These are phyloP conservation scores for Osmoderma eremita DNA, from an alignment of 2,888 invertebrate species.

Conservation along the genomic window DNA sequence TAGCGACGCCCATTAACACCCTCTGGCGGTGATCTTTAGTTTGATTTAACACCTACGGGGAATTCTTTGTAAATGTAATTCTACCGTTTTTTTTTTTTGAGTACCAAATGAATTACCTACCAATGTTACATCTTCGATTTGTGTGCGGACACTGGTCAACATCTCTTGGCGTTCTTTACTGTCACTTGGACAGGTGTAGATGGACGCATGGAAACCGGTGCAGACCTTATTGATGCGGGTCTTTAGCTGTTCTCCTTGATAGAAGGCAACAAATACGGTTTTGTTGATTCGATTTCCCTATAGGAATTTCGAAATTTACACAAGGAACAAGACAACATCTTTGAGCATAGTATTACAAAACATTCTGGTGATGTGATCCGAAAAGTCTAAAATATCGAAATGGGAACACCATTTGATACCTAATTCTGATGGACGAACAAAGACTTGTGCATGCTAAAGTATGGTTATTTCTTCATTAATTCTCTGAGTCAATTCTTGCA, in stretches of 20 bases:
- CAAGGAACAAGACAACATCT: background rate
- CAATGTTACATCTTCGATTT: slow-evolving; percentile 87
- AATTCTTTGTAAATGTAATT: too few species aligned
- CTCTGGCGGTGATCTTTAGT: slow-evolving; percentile 89
- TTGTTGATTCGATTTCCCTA: slow-evolving; percentile 89
- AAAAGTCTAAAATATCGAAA: too few species aligned
- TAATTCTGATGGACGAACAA: too few species aligned
- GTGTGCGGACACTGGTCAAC: slow-evolving; percentile 86
- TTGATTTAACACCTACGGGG: slow-evolving; percentile 80
- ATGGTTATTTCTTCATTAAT: too few species aligned
- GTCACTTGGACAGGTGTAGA: slow-evolving; percentile 91
- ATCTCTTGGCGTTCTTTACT: slow-evolving; percentile 85
- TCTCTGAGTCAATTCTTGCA: too few species aligned
- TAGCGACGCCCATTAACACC: slow-evolving; percentile 85
- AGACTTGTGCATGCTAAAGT: too few species aligned
- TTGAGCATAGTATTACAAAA: too few species aligned
- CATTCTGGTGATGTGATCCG: too few species aligned
- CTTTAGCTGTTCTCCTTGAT: slow-evolving; percentile 92
- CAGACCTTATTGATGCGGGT: slow-evolving; percentile 91
- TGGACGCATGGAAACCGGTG: slow-evolving; percentile 89
- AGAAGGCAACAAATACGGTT: slow-evolving; percentile 87
- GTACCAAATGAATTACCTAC: slow-evolving; percentile 52
- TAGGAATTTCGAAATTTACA: slow-evolving; percentile 45
- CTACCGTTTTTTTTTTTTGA: too few species aligned
- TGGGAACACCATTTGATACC: too few species aligned